These are phyloP conservation scores for Struthio camelus DNA, from an alignment of 2,113 vertebrate genomes.

Conservation along the genomic window DNA sequence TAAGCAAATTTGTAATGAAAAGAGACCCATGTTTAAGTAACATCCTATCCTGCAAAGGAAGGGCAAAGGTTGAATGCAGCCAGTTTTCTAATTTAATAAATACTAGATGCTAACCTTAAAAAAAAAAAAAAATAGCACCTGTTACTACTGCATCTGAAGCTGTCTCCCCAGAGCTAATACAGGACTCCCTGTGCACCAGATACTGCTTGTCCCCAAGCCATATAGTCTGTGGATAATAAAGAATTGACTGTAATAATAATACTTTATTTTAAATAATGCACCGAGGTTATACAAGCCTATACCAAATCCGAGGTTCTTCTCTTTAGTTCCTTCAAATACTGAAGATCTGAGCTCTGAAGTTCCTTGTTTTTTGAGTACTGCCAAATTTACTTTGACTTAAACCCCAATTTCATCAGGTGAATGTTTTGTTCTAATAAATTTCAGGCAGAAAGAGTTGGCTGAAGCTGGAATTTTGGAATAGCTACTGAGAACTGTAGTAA, in stretches of 20 bases:
- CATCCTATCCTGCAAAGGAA: background rate
- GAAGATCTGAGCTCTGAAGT: background rate
- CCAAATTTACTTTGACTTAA: background rate
- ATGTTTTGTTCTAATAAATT: background rate
- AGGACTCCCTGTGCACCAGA: accelerated
- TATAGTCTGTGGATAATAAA: accelerated
- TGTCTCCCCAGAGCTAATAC: background rate
- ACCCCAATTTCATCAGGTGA: background rate
- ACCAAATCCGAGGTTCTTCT: background rate
- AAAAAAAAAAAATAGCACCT: background rate
- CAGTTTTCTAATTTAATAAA: background rate
- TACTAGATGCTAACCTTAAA: background rate
- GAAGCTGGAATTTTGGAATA: background rate
- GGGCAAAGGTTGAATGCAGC: background rate
- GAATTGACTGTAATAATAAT: background rate
- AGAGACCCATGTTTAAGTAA: background rate
- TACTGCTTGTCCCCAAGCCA: accelerated
- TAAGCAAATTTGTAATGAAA: background rate
- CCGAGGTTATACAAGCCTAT: accelerated
- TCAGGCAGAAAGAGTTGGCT: background rate
- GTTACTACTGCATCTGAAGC: background rate
- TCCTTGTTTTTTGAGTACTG: background rate
- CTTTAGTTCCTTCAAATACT: background rate
- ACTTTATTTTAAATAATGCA: background rate
- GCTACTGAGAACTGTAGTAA: background rate